Base-by-base conservation (phyloP, 2,888 invertebrate genomes). In the Acanthosepion pharaonis region DNA sequence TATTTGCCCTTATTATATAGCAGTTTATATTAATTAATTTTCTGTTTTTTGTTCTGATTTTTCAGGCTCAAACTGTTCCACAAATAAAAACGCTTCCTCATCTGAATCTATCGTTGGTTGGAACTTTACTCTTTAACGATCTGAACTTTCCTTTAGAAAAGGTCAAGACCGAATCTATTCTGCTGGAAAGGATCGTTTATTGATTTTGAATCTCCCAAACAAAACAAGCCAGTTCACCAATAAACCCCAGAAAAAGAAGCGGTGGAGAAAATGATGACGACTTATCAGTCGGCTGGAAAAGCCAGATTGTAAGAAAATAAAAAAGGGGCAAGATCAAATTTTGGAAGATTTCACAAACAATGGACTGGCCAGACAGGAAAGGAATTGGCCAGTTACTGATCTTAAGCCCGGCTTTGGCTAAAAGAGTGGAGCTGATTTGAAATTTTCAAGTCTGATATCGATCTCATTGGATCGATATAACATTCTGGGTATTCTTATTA, bases 371-470 rank as follows among this genome's bases (percentile, higher is more conserved):
- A n/a, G 33, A 78, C n/a, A 33, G 78, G 5, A 78, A 78, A 78
- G 33, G n/a, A n/a, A 78, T 33, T n/a, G 28, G 28, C n/a, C 78
- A n/a, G n/a, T 78, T n/a, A 78, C n/a, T 78, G 15, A 78, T n/a
- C n/a, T 78, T 33, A 78, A 33, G 78, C n/a, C 11, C 4, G n/a
- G 11, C 15, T 78, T n/a, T 78, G n/a, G 78, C 78, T n/a, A n/a
- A n/a, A 33, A n/a, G 78, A 4, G 78, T 23, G n/a, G n/a, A 18
- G 78, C 33, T n/a, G n/a, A n/a, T 78, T 78, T 78, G n/a, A 78
- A n/a, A 78, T n/a, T n/a, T 78, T n/a, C n/a, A 33, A 78, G 78
- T 78, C n/a, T n/a, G 78, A 78, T 78, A 78, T 78, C n/a, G 78
- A 78, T 78, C 78, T n/a, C 28, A 25, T 23, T 64, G 64, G 64